Conservation (phyloP, 2,113 vertebrate genomes). For the Tautogolabrus adspersus region DNA sequence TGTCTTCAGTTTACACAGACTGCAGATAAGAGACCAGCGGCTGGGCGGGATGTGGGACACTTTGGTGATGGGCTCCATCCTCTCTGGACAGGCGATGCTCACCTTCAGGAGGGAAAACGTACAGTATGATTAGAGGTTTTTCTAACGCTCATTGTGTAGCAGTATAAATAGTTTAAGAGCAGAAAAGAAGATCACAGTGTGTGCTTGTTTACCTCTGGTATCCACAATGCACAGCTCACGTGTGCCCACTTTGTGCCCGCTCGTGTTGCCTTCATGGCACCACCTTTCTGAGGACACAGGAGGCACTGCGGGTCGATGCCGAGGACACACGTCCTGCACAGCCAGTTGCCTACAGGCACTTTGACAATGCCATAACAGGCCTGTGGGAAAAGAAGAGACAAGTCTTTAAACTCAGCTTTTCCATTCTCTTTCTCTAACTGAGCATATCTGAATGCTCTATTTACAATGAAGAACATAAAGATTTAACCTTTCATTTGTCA, state of each 20-base stretch:
- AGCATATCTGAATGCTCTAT: no score
- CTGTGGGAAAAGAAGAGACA: slow-evolving; percentile 71
- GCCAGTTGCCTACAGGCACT: slow-evolving; percentile 97
- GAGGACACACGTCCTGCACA: slow-evolving; percentile 95
- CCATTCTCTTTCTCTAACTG: no score
- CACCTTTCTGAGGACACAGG: slow-evolving; percentile 95
- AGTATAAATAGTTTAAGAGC: background rate
- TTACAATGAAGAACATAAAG: no score
- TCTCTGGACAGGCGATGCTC: slow-evolving; percentile 97
- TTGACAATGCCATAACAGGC: slow-evolving; percentile 98
- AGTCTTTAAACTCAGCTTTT: no score
- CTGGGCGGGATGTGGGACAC: slow-evolving; percentile 97
- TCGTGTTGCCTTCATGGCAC: slow-evolving; percentile 97
- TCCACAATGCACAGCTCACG: slow-evolving; percentile 98
- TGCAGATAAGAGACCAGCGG: slow-evolving; percentile 98
- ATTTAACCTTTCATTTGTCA: background rate
- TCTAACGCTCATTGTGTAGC: background rate
- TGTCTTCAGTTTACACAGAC: slow-evolving; percentile 95
- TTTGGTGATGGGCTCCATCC: slow-evolving; percentile 99
- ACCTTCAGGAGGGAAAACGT: slow-evolving; percentile 83
- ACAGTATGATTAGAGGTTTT: background rate
- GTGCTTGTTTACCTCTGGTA: slow-evolving; percentile 91
- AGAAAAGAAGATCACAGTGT: background rate
- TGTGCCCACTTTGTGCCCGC: slow-evolving; percentile 97
- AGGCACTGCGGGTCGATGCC: slow-evolving; percentile 94